Evolutionary conservation across 2,888 invertebrate genomes (phyloP), one percentile per base, ranked within the genome.

Genomic region (Plemyria rubiginata): DNA sequence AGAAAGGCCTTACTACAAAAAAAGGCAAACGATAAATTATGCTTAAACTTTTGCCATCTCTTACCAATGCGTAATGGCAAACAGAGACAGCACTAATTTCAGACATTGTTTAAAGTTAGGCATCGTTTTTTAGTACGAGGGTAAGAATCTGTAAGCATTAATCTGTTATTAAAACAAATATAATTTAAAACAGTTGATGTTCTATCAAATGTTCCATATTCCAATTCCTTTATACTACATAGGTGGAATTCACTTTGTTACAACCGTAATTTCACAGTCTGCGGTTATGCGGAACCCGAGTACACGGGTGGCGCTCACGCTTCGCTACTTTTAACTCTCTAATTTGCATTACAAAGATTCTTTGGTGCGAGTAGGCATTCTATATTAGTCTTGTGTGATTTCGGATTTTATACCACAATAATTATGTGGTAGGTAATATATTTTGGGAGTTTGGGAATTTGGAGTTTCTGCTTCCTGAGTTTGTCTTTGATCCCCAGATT

Each of bases 261-360:
- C 57, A 64, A 51, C 46, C 45, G 61, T 56, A 61, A 68, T 59
- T 65, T 65, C 55, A 41, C 60, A 54, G 60, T 56, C 59, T 60
- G 62, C 60, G 65, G 60, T 58, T 60, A 36, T 61, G 46, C 54
- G 57, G 61, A 66, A 66, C 66, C 62, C 59, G 36, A 54, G 57
- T 64, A 68, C 60, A 63, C 59, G 56, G 28, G 61, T 53, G 56
- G 54, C 41, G 58, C 62, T 62, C 65, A 56, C 66, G 70, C 70
- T 65, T 64, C 64, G 48, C 67, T 62, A 70, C 70, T 67, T 66
- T 67, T 67, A 60, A 66, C 70, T 66, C 62, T 55, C 66, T 65
- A 66, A 70, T 68, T 70, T 70, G 68, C 66, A 70, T 70, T 57
- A 63, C 68, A 65, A 68, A 60, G 70, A 68, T 66, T 62, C 59